phyloP scores from a whole-genome alignment of 2,797 vertebrate genomes.

The Pantherophis vulpinus region DNA sequence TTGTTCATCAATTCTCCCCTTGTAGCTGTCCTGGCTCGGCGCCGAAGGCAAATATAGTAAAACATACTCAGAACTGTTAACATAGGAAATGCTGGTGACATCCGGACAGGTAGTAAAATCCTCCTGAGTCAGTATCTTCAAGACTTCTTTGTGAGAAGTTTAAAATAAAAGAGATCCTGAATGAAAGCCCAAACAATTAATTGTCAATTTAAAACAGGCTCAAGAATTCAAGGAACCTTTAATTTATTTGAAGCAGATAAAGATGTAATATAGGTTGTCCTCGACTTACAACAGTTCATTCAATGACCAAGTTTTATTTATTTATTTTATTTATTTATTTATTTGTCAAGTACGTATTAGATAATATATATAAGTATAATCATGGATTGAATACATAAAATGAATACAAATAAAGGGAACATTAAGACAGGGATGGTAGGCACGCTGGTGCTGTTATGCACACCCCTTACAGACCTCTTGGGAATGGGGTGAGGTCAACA shows the following conservation, averaged over 20 bases:
- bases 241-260: not conserved
- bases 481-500: too few species aligned
- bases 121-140: slow-evolving; percentile 66
- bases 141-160: slow-evolving; percentile 59
- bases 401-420: too few species aligned
- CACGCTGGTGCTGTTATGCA: too few species aligned
- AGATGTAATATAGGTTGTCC: not conserved
- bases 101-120: slow-evolving; percentile 63
- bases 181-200: slow-evolving; percentile 64
- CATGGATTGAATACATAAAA: too few species aligned
- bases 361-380: too few species aligned
- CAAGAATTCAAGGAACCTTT: not conserved
- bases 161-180: slow-evolving; percentile 59
- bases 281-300: not conserved
- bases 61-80: slow-evolving; percentile 98
- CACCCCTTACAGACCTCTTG: too few species aligned
- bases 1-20: slow-evolving; percentile 90
- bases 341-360: too few species aligned
- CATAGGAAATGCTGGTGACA: slow-evolving; percentile 89
- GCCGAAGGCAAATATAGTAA: slow-evolving; percentile 99
- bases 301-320: not conserved
- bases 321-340: too few species aligned
- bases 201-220: slow-evolving; percentile 38
- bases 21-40: slow-evolving; percentile 92
- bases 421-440: too few species aligned